A percentile compares a stretch with the other conserved stretches of the same genome.
Evolutionary conservation across 2,113 vertebrate species (phyloP).

Genomic region (Nanorana parkeri): DNA sequence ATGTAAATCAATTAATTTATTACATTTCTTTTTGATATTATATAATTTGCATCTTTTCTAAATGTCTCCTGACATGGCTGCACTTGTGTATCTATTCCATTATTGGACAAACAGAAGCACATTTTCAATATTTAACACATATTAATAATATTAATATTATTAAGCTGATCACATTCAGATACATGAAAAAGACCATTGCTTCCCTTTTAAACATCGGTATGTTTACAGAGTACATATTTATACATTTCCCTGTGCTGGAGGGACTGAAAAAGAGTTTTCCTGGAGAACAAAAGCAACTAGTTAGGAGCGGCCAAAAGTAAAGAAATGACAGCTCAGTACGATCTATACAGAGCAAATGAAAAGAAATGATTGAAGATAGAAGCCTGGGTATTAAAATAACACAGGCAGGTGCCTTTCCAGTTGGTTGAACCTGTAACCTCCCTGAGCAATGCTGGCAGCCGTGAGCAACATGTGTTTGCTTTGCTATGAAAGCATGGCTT

Average conservation of each 20-base stretch:
- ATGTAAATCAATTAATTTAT: too few species aligned
- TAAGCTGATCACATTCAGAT: too few species aligned
- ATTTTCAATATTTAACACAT: too few species aligned
- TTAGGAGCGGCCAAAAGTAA: conserved; percentile 40
- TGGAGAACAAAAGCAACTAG: conserved; percentile 37
- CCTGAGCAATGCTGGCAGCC: conserved; percentile 11
- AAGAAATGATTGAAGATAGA: conserved; percentile 29
- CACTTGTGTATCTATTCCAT: too few species aligned
- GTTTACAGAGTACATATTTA: conserved; percentile 26
- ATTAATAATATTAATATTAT: too few species aligned
- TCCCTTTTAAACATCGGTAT: background rate
- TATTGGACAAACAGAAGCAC: too few species aligned
- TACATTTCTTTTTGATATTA: too few species aligned
- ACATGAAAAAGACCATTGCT: too few species aligned
- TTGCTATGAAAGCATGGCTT: conserved; percentile 28
- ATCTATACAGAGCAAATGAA: conserved; percentile 16
- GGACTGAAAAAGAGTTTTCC: conserved; percentile 36
- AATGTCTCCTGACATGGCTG: too few species aligned
- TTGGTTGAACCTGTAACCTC: conserved; percentile 45
- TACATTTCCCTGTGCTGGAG: conserved; percentile 6
- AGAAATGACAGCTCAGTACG: conserved; percentile 20
- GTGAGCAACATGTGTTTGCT: conserved; percentile 31
- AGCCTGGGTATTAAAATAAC: conserved; percentile 45
- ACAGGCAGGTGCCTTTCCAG: conserved; percentile 50
- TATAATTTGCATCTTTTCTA: too few species aligned